Percentiles rank a stretch among this genome's conserved stretches.
These are phyloP conservation scores for Coturnix japonica DNA, from an alignment of 2,113 vertebrate genomes.

Conservation along the genomic window DNA sequence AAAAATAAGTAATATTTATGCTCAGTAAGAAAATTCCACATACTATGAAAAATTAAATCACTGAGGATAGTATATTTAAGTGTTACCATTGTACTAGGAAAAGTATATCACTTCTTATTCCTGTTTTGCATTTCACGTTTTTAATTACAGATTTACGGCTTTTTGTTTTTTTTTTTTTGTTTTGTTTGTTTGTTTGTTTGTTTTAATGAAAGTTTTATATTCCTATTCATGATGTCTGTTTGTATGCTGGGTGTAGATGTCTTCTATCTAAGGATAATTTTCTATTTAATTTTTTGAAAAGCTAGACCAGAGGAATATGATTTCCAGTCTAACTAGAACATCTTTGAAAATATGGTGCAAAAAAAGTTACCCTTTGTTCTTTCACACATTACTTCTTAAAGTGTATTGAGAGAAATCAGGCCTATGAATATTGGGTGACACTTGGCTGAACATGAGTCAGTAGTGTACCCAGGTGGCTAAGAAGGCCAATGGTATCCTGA, in stretches of 20 bases:
- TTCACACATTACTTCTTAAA: background rate
- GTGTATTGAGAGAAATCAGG: background rate
- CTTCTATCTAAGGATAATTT: background rate
- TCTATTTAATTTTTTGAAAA: background rate
- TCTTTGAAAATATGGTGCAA: background rate
- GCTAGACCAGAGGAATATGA: background rate
- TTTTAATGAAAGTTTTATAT: background rate
- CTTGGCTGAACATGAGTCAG: too few species aligned
- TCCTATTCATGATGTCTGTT: background rate
- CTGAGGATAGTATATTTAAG: background rate
- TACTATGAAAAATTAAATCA: background rate
- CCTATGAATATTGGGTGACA: too few species aligned
- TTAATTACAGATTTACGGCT: background rate
- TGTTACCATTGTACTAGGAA: rapidly evolving
- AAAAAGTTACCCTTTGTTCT: background rate
- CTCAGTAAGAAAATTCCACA: background rate
- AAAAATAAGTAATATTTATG: background rate
- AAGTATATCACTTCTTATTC: background rate
- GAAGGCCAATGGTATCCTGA: too few species aligned
- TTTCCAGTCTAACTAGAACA: background rate
- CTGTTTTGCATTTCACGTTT: background rate
- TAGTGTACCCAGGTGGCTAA: too few species aligned
- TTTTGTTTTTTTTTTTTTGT: too few species aligned
- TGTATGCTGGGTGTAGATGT: background rate
- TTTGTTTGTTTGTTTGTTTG: too few species aligned